Evolutionary conservation across 2,113 vertebrate genomes (phyloP).

Genomic region (Haliaeetus leucogaster): DNA sequence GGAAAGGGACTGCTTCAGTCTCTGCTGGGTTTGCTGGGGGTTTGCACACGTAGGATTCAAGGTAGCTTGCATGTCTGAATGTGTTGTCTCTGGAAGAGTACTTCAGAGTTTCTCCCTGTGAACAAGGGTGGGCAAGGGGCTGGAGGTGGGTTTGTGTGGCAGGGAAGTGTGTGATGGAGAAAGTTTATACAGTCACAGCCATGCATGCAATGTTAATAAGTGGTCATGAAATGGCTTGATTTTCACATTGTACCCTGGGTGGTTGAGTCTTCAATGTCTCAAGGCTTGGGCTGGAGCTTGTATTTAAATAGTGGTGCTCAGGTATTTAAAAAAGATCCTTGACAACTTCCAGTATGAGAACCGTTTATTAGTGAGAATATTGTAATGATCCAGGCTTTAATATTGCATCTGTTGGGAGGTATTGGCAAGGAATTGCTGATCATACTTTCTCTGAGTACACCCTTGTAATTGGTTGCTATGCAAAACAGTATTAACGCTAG

Average conservation of each 20-base stretch:
- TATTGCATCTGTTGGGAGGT: neutral
- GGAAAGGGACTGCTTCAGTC: neutral
- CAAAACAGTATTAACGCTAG: neutral
- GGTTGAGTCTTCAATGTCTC: neutral
- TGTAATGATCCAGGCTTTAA: neutral
- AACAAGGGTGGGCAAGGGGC: neutral
- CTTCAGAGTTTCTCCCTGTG: neutral
- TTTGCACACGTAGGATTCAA: neutral
- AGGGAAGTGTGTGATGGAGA: neutral
- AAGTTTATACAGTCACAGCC: neutral
- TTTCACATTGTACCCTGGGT: neutral
- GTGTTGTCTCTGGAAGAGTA: neutral
- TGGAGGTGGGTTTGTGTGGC: neutral
- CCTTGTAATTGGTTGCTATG: neutral
- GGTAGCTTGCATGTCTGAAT: neutral
- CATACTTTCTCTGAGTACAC: neutral
- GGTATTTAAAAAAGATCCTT: neutral
- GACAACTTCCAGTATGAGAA: neutral
- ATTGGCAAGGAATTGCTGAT: neutral
- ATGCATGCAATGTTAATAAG: neutral
- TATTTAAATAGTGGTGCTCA: neutral
- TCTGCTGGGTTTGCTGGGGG: neutral
- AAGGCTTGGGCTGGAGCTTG: neutral
- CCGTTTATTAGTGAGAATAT: neutral
- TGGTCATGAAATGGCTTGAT: neutral